phyloP scores from a whole-genome alignment of 2,113 vertebrate genomes.

The Cathartes aura region DNA sequence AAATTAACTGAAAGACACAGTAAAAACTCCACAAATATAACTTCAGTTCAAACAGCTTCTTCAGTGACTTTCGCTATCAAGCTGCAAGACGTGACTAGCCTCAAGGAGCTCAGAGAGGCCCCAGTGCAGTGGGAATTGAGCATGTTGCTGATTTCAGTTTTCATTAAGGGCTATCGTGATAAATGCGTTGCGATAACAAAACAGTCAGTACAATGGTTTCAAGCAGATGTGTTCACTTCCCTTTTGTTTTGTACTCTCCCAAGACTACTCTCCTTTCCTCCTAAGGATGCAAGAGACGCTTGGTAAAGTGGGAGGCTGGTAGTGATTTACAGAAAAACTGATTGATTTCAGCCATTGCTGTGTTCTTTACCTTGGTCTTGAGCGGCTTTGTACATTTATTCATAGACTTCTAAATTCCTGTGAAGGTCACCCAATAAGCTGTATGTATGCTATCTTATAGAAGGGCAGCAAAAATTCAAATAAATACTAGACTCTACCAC shows the following conservation, averaged over 20 bases:
- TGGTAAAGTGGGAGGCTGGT: background rate
- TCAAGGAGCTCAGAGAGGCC: background rate
- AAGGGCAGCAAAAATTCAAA: background rate
- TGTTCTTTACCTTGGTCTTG: background rate
- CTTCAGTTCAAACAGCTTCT: background rate
- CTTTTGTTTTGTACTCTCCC: background rate
- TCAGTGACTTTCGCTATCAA: background rate
- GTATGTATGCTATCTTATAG: background rate
- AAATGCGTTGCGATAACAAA: background rate
- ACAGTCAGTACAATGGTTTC: background rate
- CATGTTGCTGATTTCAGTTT: background rate
- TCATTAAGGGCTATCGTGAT: background rate
- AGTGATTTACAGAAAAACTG: background rate
- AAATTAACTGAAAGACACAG: background rate
- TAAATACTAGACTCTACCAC: background rate
- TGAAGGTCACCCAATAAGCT: background rate
- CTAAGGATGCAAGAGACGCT: background rate
- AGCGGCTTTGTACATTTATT: background rate
- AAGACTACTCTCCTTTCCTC: background rate
- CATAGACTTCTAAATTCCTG: rapidly evolving
- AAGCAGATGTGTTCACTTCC: background rate
- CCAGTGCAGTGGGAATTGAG: background rate
- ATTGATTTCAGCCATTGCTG: background rate
- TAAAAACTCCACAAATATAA: background rate
- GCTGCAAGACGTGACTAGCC: background rate